A percentile compares a stretch with the other conserved stretches of the same genome.
These are phyloP conservation scores for Notarius lentiginosus DNA, from an alignment of 2,113 vertebrate genomes.

Conservation along the genomic window DNA sequence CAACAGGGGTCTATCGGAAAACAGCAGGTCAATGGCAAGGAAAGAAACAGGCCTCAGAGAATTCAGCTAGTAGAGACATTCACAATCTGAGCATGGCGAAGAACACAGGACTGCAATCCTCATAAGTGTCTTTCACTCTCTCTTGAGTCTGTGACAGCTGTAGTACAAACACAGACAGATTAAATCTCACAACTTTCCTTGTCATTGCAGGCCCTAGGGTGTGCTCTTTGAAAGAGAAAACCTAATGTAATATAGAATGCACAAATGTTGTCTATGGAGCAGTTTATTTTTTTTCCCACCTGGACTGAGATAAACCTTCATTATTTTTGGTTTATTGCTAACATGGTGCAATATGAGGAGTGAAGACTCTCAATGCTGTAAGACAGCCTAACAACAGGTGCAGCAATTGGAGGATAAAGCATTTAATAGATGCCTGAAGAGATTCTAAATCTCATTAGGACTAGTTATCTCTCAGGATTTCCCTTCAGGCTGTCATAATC, in stretches of 20 bases:
- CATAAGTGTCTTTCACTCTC: not conserved
- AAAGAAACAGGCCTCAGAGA: constrained; percentile 24
- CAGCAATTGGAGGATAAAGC: constrained; percentile 23
- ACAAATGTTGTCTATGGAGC: not conserved
- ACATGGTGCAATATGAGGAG: constrained; percentile 1
- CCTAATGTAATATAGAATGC: not conserved
- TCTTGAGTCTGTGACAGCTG: not conserved
- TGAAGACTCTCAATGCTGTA: not conserved
- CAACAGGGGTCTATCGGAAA: constrained; percentile 47
- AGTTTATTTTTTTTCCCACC: not conserved
- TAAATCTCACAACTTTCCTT: not conserved
- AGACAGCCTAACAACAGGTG: constrained; percentile 21
- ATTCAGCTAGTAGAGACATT: not conserved
- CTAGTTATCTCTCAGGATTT: constrained; percentile 22
- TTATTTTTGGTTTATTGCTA: not conserved
- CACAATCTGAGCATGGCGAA: not conserved
- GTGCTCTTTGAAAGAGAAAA: not conserved
- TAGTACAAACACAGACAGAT: not conserved
- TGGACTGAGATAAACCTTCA: not conserved
- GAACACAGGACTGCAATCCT: not conserved
- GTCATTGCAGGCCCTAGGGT: not conserved
- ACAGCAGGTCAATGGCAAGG: constrained; percentile 39
- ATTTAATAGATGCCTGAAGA: constrained; percentile 18
- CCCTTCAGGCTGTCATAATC: constrained; percentile 31
- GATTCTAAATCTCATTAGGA: constrained; percentile 19